Evolutionary conservation across 2,113 vertebrate genomes (phyloP), one percentile per base, ranked within the genome.

Genomic region (Peromyscus maniculatus): DNA sequence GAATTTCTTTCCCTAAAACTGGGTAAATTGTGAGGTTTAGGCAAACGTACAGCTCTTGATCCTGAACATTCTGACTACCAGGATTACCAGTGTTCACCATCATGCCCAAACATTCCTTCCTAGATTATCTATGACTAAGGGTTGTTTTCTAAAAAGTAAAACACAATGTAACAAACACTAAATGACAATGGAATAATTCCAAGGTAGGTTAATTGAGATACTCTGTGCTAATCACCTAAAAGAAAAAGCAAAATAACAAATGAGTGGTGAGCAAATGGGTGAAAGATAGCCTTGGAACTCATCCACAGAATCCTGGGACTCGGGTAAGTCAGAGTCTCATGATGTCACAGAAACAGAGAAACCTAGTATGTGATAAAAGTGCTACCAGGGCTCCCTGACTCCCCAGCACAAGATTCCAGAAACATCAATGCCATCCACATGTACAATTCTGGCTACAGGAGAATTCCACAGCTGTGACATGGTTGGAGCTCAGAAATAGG

Each of bases 71-170:
- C 43, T 72, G 67, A 24, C 26, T 55, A 22, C 33, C 1, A 3
- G 12, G 7, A 71, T 57, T 72, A 57, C 6, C 15, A 12, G 2
- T 2, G 0, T 26, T 12, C 11, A 55, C 3, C 31, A 71, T 22
- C 33, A n/a, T n/a, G 21, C 43, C 31, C 28, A 87, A 64, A 39
- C 39, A 9, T 67, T 19, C 28, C 16, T 87, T 87, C 12, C 6
- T 28, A 5, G 7, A 22, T 87, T 31, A 46, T 67, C 8, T 9
- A 67, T 13, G 10, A 67, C 8, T 66, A 2, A 87, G 7, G 2
- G 31, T 8, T 3, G 9, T 16, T 33, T 64, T 10, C 19, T 21
- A 64, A 31, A 9, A 31, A 28, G 11, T 10, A 39, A 67, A 66
- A 24, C 36, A 39, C 7, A 84, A 9, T 43, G 22, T 84, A 84